These are phyloP conservation scores for Pogonocichla stellata DNA, from an alignment of 2,113 vertebrate genomes.

Conservation along the genomic window DNA sequence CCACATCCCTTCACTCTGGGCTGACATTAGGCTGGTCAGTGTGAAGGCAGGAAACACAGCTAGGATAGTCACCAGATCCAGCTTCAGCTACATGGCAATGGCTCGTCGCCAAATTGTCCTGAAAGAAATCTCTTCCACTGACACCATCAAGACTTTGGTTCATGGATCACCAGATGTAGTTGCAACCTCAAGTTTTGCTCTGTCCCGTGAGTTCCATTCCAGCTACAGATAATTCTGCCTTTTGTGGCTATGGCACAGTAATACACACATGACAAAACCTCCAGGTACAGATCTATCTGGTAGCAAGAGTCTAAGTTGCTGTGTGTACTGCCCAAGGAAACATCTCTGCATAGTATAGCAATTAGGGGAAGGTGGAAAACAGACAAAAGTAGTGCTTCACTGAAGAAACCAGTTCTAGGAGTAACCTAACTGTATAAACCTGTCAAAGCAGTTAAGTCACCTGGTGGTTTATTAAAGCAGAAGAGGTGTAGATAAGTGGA, in stretches of 20 bases:
- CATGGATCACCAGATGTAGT: neutral
- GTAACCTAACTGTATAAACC: neutral
- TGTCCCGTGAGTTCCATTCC: neutral
- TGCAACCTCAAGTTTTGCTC: neutral
- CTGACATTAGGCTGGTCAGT: neutral
- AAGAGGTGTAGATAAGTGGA: neutral
- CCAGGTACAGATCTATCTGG: neutral
- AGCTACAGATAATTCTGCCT: neutral
- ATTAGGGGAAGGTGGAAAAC: neutral
- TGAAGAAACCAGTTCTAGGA: neutral
- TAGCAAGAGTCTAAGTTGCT: neutral
- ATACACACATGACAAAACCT: neutral
- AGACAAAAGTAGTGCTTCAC: neutral
- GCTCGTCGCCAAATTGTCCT: rapidly evolving
- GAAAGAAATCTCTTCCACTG: neutral
- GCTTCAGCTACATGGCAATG: neutral
- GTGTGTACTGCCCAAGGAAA: neutral
- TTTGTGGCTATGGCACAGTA: neutral
- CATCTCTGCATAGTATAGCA: neutral
- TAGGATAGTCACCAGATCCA: neutral
- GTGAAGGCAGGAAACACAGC: neutral
- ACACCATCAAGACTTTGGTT: neutral
- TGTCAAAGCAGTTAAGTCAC: neutral
- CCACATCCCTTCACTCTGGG: neutral
- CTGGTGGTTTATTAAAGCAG: neutral